A percentile compares a stretch with the other conserved stretches of the same genome.
These are phyloP conservation scores for Myopa testacea DNA, from an alignment of 2,888 invertebrate species.

Conservation along the genomic window DNA sequence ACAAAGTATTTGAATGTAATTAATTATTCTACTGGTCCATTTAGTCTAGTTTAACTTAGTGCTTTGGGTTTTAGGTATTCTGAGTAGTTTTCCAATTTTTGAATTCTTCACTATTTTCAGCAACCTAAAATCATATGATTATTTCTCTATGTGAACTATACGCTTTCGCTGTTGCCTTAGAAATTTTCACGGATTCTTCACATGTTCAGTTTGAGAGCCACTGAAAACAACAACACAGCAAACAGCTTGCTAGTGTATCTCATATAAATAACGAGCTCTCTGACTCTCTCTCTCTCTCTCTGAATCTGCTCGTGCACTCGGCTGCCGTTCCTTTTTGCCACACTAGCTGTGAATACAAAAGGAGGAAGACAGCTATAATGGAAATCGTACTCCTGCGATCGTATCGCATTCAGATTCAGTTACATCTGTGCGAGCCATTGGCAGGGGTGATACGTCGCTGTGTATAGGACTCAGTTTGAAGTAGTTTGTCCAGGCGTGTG, in stretches of 20 bases:
- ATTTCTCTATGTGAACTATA: too few species aligned
- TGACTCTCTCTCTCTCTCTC: slow-evolving; percentile 15
- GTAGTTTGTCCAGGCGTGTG: slow-evolving; percentile 58
- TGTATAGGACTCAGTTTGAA: slow-evolving; percentile 55
- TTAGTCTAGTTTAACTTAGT: too few species aligned
- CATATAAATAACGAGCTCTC: neutral
- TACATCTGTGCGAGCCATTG: slow-evolving; percentile 37
- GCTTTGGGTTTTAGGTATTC: too few species aligned
- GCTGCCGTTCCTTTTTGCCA: slow-evolving; percentile 26
- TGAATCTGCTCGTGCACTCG: neutral
- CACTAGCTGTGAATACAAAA: slow-evolving; percentile 11
- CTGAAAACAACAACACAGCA: neutral
- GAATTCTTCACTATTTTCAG: too few species aligned
- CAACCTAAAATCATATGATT: too few species aligned
- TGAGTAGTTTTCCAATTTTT: too few species aligned
- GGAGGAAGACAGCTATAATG: slow-evolving; percentile 31
- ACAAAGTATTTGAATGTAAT: too few species aligned
- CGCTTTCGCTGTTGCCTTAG: too few species aligned
- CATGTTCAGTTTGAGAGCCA: too few species aligned
- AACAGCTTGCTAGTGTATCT: neutral
- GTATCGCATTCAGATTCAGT: slow-evolving; percentile 56
- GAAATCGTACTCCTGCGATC: slow-evolving; percentile 51
- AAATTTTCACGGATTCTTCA: too few species aligned
- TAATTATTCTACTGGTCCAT: too few species aligned
- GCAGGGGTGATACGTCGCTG: slow-evolving; percentile 16